Evolutionary conservation across 53 echinoderm and acorn worm genomes (phyloP).

Genomic region (Antedon mediterranea): DNA sequence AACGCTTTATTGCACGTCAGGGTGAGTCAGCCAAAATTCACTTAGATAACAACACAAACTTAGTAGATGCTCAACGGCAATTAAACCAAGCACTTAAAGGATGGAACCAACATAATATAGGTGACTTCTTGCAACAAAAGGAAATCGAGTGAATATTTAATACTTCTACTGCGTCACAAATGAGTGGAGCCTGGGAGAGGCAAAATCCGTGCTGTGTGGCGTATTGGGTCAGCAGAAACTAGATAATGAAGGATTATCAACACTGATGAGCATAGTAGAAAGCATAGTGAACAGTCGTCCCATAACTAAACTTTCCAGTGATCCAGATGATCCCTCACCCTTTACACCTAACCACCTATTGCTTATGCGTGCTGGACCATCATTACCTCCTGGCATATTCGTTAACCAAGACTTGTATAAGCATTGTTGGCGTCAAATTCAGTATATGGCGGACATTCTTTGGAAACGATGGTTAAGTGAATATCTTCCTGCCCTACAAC

Average conservation of each 20-base stretch:
- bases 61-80: constrained; percentile 10
- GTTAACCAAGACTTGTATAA: constrained; percentile 6
- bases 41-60: constrained; percentile 19
- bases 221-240: background rate
- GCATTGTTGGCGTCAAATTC: constrained; percentile 13
- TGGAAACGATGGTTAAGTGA: constrained; percentile 10
- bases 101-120: constrained; percentile 9
- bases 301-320: too few relatives aligned
- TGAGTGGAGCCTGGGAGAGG: background rate
- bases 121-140: background rate
- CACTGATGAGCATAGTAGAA: background rate
- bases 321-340: background rate
- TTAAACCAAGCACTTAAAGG: background rate
- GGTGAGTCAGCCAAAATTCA: background rate
- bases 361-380: constrained; percentile 2
- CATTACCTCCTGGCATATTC: constrained; percentile 7
- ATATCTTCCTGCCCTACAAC: too few relatives aligned
- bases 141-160: constrained; percentile 3
- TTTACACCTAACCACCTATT: constrained; percentile 16
- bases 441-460: constrained; percentile 4
- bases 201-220: background rate
- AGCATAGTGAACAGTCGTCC: constrained; percentile 4
- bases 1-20: background rate
- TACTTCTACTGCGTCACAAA: background rate
- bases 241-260: background rate